These are phyloP conservation scores for Lasiommata megera DNA, from an alignment of 2,888 invertebrate genomes.

Conservation along the genomic window DNA sequence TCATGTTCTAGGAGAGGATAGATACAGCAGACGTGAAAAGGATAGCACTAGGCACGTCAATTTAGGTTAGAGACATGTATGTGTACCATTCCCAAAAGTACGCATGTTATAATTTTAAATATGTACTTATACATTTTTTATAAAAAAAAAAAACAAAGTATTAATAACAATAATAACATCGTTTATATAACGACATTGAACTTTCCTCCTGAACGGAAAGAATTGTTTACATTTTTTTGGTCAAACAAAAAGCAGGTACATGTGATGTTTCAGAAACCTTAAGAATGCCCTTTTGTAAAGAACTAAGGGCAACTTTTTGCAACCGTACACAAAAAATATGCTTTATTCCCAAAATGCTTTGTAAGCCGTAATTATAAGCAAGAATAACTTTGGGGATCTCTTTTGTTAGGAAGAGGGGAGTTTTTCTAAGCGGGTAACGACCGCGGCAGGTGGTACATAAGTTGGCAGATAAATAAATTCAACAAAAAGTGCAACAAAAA, in stretches of 20 bases:
- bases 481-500: slow-evolving; percentile 70
- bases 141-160: no score
- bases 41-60: no score
- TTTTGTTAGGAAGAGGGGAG: slow-evolving; percentile 69
- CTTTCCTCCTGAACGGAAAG: slow-evolving; percentile 41
- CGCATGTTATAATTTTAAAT: no score
- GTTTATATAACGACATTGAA: slow-evolving; percentile 28
- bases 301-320: slow-evolving; percentile 65
- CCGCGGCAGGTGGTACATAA: slow-evolving; percentile 77
- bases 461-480: slow-evolving; percentile 63
- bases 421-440: slow-evolving; percentile 75
- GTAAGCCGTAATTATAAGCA: slow-evolving; percentile 73
- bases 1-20: no score
- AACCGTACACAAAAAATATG: slow-evolving; percentile 50
- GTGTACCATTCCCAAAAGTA: no score
- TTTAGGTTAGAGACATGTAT: no score
- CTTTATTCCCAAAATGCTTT: slow-evolving; percentile 67
- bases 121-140: no score
- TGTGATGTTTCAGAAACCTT: slow-evolving; percentile 41
- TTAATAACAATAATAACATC: background rate
- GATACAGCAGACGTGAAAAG: no score
- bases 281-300: slow-evolving; percentile 59
- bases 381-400: slow-evolving; percentile 76
- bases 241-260: slow-evolving; percentile 48
- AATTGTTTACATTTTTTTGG: slow-evolving; percentile 76